These are phyloP conservation scores for Danio albolineatus DNA, from an alignment of 2,797 vertebrate genomes.

Conservation along the genomic window DNA sequence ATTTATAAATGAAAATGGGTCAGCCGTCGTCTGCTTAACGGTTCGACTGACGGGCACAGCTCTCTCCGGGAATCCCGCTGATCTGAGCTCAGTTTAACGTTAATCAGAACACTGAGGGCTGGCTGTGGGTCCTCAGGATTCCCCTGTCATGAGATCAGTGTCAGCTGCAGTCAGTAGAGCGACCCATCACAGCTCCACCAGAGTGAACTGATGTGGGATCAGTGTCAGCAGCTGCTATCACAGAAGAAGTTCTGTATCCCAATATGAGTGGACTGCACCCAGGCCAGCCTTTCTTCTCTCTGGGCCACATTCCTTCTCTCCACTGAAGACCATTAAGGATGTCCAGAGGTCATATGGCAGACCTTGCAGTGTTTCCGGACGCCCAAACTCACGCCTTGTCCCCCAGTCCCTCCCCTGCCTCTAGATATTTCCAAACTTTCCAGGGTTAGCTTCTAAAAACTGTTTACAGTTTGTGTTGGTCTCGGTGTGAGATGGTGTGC, in stretches of 20 bases:
- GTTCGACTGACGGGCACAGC: slow-evolving; percentile 8
- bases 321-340: slow-evolving; percentile 46
- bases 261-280: slow-evolving; percentile 33
- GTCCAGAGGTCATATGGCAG: slow-evolving; percentile 40
- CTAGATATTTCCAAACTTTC: not conserved
- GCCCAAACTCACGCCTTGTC: slow-evolving; percentile 18
- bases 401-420: not conserved
- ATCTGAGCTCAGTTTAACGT: slow-evolving; percentile 45
- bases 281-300: slow-evolving; percentile 50
- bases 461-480: slow-evolving; percentile 1
- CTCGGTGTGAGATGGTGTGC: not conserved
- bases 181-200: slow-evolving; percentile 5
- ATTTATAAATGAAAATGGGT: slow-evolving; percentile 33
- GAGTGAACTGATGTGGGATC: slow-evolving; percentile 12
- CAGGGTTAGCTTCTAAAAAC: not conserved
- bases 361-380: slow-evolving; percentile 25
- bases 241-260: slow-evolving; percentile 50
- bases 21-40: slow-evolving; percentile 6
- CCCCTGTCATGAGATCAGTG: slow-evolving; percentile 45
- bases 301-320: slow-evolving; percentile 48
- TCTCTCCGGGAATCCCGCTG: not conserved
- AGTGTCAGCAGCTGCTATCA: not conserved
- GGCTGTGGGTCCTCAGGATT: slow-evolving; percentile 31
- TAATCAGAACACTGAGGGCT: slow-evolving; percentile 30
- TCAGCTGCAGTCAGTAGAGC: slow-evolving; percentile 5